These are phyloP conservation scores for Ardeotis arabs DNA, from an alignment of 2,113 vertebrate species.

Conservation along the genomic window DNA sequence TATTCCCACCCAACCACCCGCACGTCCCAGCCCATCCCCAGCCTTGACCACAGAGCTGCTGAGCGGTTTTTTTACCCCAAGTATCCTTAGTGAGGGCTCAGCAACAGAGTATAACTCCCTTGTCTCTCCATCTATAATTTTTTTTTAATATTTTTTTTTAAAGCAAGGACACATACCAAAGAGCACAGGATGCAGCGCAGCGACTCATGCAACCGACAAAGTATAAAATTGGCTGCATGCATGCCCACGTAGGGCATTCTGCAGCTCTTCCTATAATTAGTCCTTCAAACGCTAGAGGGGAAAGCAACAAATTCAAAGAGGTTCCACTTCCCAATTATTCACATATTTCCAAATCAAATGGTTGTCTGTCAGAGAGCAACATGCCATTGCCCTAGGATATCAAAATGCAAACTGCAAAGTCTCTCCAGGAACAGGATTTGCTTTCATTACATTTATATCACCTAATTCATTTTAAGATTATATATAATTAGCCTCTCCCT, in stretches of 20 bases:
- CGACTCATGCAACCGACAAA: constrained; percentile 48
- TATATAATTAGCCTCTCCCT: constrained; percentile 58
- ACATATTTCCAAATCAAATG: constrained; percentile 61
- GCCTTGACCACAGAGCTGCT: not conserved
- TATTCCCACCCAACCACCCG: not conserved
- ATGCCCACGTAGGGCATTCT: constrained; percentile 31
- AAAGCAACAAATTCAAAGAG: constrained; percentile 66
- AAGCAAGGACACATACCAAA: constrained; percentile 14
- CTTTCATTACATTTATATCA: constrained; percentile 70
- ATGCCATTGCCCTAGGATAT: constrained; percentile 60
- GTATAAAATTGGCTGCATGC: constrained; percentile 49
- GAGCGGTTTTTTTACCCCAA: not conserved
- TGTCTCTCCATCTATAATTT: not conserved
- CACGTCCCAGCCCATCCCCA: not conserved
- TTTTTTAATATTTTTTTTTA: too few relatives aligned
- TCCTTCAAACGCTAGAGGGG: constrained; percentile 54
- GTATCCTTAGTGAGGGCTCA: not conserved
- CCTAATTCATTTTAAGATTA: constrained; percentile 67
- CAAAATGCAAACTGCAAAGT: constrained; percentile 62
- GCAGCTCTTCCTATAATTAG: constrained; percentile 64
- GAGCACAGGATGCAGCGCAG: constrained; percentile 45
- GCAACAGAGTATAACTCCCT: too few relatives aligned
- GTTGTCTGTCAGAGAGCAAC: constrained; percentile 59
- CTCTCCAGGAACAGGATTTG: constrained; percentile 61
- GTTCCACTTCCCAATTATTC: constrained; percentile 65